Evolutionary conservation across 2,113 vertebrate genomes (phyloP), one percentile per base, ranked within the genome.

Genomic region (Ctenomys sociabilis): DNA sequence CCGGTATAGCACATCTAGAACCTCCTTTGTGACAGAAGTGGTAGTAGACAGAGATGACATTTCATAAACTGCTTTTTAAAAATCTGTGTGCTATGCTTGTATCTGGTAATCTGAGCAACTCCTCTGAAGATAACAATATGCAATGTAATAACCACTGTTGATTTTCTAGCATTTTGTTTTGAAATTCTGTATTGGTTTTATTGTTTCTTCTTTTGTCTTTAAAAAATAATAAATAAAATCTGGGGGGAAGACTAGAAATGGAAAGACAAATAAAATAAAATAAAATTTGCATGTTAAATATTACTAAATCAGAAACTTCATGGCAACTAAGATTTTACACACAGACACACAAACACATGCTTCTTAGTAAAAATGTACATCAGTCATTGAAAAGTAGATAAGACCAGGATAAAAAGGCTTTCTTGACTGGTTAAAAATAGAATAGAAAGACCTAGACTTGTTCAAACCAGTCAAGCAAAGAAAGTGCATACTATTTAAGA

Each of bases 331-430:
- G 37, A 81, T 30, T 35, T 8, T 40, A 24, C 30, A 45, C 28
- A n/a, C 22, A 28, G 22, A 63, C 52, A 59, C 66, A 66, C 45
- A 35, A 43, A 43, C 57, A 68, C 37, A 81, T 11, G 9, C 73
- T 92, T 81, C 43, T 90, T 92, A 85, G 81, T 19, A 91, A 54
- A 61, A 45, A 61, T 95, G 84, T 80, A 90, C 70, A 75, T 88
- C 84, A 86, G 7, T n/a, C 43, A 68, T 13, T 89, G 35, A 91
- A 86, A 81, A 3, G 26, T 66, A 92, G 11, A 66, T 1, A 81
- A 63, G 57, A 35, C 70, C 8, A 77, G 17, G 5, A 45, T 2
- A 19, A 57, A 59, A 59, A 68, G 24, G 16, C 21, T 59, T 61
- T 93, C 59, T 90, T 40, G 7, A 66, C 7, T 73, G 35, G n/a